Percentiles rank a stretch among this genome's conserved stretches.
phyloP scores from a whole-genome alignment of 2,888 invertebrate genomes.

The Limnephilus lunatus region DNA sequence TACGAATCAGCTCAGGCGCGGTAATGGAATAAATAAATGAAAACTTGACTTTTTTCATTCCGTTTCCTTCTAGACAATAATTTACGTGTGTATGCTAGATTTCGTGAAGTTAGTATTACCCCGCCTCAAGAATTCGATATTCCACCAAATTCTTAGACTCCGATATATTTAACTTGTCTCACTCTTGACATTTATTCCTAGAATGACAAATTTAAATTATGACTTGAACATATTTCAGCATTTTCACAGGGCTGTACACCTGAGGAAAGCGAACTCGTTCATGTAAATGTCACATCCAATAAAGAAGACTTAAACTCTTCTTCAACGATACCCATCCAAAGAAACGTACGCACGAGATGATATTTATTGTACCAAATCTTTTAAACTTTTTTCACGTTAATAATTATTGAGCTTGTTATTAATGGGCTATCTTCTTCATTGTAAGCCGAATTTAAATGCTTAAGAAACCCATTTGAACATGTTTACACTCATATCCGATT shows the following conservation, averaged over 20 bases:
- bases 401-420: neutral
- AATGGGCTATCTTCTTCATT: neutral
- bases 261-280: neutral
- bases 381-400: neutral
- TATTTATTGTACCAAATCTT: neutral
- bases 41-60: slow-evolving; percentile 39
- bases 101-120: neutral
- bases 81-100: slow-evolving; percentile 52
- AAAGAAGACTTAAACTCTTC: neutral
- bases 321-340: neutral
- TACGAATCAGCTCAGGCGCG: slow-evolving; percentile 18
- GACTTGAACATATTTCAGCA: neutral
- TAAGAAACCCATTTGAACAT: neutral
- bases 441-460: neutral
- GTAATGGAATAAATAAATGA: slow-evolving; percentile 51
- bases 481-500: neutral
- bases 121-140: neutral
- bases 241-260: neutral
- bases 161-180: slow-evolving; percentile 8
- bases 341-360: neutral
- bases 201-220: slow-evolving; percentile 10
- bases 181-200: slow-evolving; percentile 3
- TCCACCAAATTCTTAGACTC: neutral
- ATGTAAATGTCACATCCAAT: neutral
- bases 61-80: slow-evolving; percentile 53